Evolutionary conservation across 2,888 invertebrate species (phyloP), one percentile per base, ranked within the genome.

Genomic region (Carabus problematicus): DNA sequence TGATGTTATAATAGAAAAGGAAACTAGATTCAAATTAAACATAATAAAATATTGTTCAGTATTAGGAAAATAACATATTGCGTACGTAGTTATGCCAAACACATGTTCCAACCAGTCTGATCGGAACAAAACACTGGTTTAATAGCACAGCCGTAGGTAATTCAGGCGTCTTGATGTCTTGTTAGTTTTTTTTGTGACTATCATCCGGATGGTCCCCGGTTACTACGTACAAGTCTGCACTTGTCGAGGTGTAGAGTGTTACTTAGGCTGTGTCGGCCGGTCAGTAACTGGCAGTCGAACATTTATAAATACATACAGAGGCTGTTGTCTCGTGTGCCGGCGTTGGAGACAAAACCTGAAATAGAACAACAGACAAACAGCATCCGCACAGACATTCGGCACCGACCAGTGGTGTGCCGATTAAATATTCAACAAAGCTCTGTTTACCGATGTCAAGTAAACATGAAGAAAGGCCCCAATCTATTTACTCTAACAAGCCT

Each of bases 281-380:
- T 45, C 60, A 61, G 60, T 61, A 61, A 61, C 60, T 43, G 60
- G 45, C 43, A 41, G 29, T 39, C 49, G 45, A 29, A 29, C 62
- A 49, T 12, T 49, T 49, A 62, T 47, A 62, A 62, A 62, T 62
- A 62, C 62, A 29, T 29, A 29, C 29, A 29, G 29, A 29, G 29
- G 29, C 29, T 29, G 29, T 29, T 29, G 29, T 29, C 29, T 29
- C 29, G 29, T 29, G 29, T 3, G 29, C 29, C 45, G n/a, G 11
- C 45, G 45, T 14, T 7, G 45, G 45, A 45, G 45, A 45, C 45
- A 52, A 49, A 52, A 52, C 52, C 52, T 52, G 52, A 52, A 52
- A 52, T 52, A 52, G 52, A 52, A 9, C 18, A 11, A 12, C 45
- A 3, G 11, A 56, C 56, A 56, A 29, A 16, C 60, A 18, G 18